Evolutionary conservation across 2,888 invertebrate genomes (phyloP), one percentile per base, ranked within the genome.

Genomic region (Busseola fusca): DNA sequence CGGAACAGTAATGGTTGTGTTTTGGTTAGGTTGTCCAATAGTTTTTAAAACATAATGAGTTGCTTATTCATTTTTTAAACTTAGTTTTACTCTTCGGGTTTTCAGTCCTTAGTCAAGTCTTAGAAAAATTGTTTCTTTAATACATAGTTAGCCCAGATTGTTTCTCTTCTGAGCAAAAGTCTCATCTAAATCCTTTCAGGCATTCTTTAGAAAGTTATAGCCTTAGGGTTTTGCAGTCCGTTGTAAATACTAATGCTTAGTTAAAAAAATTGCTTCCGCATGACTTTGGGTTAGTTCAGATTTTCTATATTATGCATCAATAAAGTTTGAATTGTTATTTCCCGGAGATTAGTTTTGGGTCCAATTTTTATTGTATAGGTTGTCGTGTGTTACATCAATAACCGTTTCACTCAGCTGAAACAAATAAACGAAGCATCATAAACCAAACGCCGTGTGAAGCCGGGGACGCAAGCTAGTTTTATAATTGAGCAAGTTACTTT

Each of bases 401-500:
- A 57, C 9, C 0, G 48, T 34, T 60, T 3, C 14, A 18, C 3
- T 37, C 3, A 18, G 18, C 16, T 9, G 18, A 48, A 25, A 40
- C 42, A 27, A 59, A 30, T 21, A 10, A 42, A 52, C 0, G 0
- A 37, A 52, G 10, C 1, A 7, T 10, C 10, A 7, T 37, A 74
- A 58, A 56, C 21, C 45, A 69, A 63, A 21, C 21, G 10, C 25
- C 21, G 21, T 14, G 37, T 37, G 16, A 59, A 52, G 18, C 45
- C 62, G 37, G 9, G 18, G 40, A 14, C 25, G 18, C 10, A 48
- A 9, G 40, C 76, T 75, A 75, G 74, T 69, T 66, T n/a, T 21
- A 64, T 42, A 74, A 80, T 74, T 64, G 59, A 63, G 56, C 78
- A 68, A 54, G 69, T 60, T 81, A 77, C 65, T 63, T 81, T 81